Evolutionary conservation across 2,888 invertebrate genomes (phyloP).

Genomic region (Scaptomyza tumidula): DNA sequence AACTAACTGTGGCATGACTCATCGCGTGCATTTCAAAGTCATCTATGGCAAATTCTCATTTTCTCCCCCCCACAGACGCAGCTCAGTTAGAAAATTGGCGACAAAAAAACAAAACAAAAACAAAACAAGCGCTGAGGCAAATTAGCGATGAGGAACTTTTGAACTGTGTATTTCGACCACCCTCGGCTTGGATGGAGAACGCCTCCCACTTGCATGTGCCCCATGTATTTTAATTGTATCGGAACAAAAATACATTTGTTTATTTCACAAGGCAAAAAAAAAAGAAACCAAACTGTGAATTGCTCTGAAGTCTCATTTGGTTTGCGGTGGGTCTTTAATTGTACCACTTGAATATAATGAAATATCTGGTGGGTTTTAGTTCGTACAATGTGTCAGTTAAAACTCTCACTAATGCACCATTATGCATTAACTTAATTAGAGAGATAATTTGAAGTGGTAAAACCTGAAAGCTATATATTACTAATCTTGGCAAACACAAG

Average conservation of each 20-base stretch:
- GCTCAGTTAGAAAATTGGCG: slow-evolving; percentile 29
- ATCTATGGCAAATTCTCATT: slow-evolving; percentile 50
- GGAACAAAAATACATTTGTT: slow-evolving; percentile 64
- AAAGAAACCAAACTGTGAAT: slow-evolving; percentile 38
- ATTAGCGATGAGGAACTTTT: slow-evolving; percentile 62
- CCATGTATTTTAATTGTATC: slow-evolving; percentile 41
- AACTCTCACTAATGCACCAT: no score
- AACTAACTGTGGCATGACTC: slow-evolving; percentile 50
- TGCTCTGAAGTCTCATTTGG: slow-evolving; percentile 15
- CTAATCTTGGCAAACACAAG: neutral
- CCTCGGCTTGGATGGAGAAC: slow-evolving; percentile 44
- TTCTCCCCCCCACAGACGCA: slow-evolving; percentile 3
- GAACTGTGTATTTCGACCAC: slow-evolving; percentile 48
- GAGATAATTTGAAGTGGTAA: no score
- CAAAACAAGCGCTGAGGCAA: slow-evolving; percentile 35
- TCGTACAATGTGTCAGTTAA: no score
- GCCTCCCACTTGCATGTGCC: slow-evolving; percentile 66
- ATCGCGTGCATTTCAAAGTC: slow-evolving; percentile 61
- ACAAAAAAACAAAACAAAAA: slow-evolving; percentile 23
- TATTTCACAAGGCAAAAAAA: slow-evolving; percentile 37
- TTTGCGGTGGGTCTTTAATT: slow-evolving; percentile 53
- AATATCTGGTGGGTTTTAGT: neutral
- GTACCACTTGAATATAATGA: slow-evolving; percentile 30
- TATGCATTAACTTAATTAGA: no score
- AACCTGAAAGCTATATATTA: neutral